phyloP scores from a whole-genome alignment of 2,797 vertebrate species.

The Anguilla anguilla region DNA sequence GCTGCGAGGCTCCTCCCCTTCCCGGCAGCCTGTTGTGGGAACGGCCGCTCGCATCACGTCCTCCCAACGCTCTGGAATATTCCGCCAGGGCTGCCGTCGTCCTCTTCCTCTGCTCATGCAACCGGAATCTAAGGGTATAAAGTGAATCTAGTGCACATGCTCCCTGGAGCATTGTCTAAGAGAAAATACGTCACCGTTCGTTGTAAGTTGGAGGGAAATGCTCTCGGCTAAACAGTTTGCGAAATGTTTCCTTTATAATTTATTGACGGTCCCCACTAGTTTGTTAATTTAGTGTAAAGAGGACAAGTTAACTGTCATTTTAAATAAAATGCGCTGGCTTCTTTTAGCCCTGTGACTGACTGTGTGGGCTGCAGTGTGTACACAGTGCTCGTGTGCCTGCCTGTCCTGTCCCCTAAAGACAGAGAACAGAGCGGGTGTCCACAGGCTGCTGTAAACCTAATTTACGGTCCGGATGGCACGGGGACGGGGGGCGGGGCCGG shows the following conservation, averaged over 20 bases:
- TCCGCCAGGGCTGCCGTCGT: not conserved
- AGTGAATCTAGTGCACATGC: conserved; percentile 24
- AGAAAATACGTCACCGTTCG: not conserved
- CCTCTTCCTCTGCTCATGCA: not conserved
- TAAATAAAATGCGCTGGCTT: not conserved
- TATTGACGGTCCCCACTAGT: not conserved
- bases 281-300: not conserved
- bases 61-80: not conserved
- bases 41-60: not conserved
- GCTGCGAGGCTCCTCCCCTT: conserved; percentile 44
- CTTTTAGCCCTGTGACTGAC: not conserved
- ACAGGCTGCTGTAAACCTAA: not conserved
- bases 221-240: not conserved
- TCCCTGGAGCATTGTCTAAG: not conserved
- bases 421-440: not conserved
- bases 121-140: not conserved
- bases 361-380: not conserved
- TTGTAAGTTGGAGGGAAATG: not conserved
- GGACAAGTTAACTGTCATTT: not conserved
- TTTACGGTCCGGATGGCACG: not conserved
- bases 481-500: not conserved
- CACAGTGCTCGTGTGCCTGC: not conserved
- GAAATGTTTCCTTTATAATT: not conserved
- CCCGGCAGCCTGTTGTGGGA: conserved; percentile 29
- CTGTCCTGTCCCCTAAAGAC: not conserved